Base-by-base conservation (phyloP, 2,888 invertebrate species). In the Parnassius orleans region DNA sequence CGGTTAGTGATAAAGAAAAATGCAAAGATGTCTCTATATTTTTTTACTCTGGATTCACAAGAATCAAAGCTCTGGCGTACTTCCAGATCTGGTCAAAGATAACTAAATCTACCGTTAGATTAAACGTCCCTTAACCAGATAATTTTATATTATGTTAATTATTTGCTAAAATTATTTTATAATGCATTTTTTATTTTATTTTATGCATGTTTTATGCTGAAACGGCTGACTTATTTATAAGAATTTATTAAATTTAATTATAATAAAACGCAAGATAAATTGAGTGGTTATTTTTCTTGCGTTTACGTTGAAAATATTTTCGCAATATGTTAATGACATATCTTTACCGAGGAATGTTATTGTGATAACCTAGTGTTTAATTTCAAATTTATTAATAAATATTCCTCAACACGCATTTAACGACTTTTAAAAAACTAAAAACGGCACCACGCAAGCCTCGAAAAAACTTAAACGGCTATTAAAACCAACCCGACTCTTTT, bases 41-140 rank as follows among this genome's bases (percentile, higher is more conserved):
- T 14, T 19, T 54, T n/a, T 66, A 75, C 72, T 79, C 84, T 83
- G 64, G 63, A 64, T 64, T 63, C 61, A 63, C 69, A 72, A 77
- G 81, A 85, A 83, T 81, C 82, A 81, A 85, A 84, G 84, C 77
- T 66, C 78, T 85, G 83, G 84, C 83, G 73, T 66, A 62, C 67
- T 66, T 83, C 84, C 72, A 73, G 70, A 72, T 69, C 65, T 66
- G 65, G 63, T 60, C 64, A 63, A 75, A 83, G 79, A 82, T 76
- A 78, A 78, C 73, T 79, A 77, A 73, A 81, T 79, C 76, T 74
- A 73, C 74, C 77, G 76, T 53, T 47, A 12, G 15, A 53, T 46
- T 60, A 47, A 53, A 60, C 15, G 47, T 47, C 15, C 51, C 42
- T 33, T 11, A 42, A 15, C 0, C n/a, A 47, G 12, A 57, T 48